A percentile compares a stretch with the other conserved stretches of the same genome.
These are phyloP conservation scores for Bedellia somnulentella DNA, from an alignment of 2,888 invertebrate genomes.

Conservation along the genomic window DNA sequence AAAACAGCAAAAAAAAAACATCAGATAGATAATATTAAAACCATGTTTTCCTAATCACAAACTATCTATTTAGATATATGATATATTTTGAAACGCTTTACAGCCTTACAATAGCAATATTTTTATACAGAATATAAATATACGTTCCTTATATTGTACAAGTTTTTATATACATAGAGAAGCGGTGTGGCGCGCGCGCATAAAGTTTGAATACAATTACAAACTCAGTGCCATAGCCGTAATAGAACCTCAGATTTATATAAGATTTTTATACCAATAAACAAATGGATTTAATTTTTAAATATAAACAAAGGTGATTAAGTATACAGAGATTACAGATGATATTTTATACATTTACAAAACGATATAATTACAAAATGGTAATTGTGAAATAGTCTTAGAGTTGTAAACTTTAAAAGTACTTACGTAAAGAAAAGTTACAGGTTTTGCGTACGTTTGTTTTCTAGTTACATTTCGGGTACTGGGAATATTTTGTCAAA, in stretches of 20 bases:
- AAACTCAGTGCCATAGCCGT: conserved; percentile 52
- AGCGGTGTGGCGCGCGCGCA: conserved; percentile 26
- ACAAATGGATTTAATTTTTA: conserved; percentile 63
- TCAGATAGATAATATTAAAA: no score
- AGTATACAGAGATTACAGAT: conserved; percentile 62
- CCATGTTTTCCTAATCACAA: no score
- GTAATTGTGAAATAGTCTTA: conserved; percentile 55
- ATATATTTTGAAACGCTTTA: no score
- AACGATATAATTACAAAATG: conserved; percentile 55
- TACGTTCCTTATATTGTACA: conserved; percentile 18
- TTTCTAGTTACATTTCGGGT: no score
- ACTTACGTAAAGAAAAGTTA: conserved; percentile 11
- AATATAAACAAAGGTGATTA: conserved; percentile 60
- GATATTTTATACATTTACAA: conserved; percentile 63
- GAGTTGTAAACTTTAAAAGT: conserved; percentile 37
- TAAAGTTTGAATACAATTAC: conserved; percentile 53
- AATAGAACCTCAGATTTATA: conserved; percentile 57
- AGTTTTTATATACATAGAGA: no score
- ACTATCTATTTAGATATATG: no score
- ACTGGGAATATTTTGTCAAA: no score
- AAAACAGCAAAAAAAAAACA: no score
- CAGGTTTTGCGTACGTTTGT: no score
- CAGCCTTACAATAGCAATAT: conserved; percentile 58
- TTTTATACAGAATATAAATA: conserved; percentile 43
- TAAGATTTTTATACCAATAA: conserved; percentile 60